phyloP scores from a whole-genome alignment of 1,140 invertebrate species.

The Lerema accius region DNA sequence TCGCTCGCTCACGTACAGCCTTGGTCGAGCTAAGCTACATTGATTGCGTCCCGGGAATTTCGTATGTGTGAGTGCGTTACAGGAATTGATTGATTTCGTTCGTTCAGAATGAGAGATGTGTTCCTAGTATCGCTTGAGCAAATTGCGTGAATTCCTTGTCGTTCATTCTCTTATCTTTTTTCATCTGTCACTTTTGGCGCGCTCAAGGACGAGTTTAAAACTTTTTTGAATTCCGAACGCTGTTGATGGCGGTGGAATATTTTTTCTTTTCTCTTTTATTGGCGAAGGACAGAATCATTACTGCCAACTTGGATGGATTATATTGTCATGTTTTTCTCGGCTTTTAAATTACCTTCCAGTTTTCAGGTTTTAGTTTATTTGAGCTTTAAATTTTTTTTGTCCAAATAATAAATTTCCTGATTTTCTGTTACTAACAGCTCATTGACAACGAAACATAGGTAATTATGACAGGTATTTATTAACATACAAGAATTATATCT shows the following conservation, averaged over 20 bases:
- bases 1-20: conserved; percentile 32
- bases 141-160: conserved; percentile 20
- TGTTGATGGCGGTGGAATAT: conserved; percentile 2
- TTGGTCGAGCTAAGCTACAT: conserved; percentile 40
- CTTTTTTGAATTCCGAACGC: conserved; percentile 17
- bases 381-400: not conserved
- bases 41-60: conserved; percentile 43
- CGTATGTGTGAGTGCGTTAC: conserved; percentile 32
- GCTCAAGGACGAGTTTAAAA: conserved; percentile 3
- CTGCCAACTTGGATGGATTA: not conserved
- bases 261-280: conserved; percentile 1
- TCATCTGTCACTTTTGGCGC: conserved; percentile 9
- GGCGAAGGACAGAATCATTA: conserved; percentile 2
- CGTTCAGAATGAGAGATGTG: conserved; percentile 21
- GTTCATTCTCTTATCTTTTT: conserved; percentile 5
- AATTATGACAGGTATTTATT: too few species aligned
- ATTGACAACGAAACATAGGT: too few species aligned
- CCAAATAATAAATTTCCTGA: not conserved
- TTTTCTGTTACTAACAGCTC: too few species aligned
- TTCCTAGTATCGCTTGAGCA: conserved; percentile 18
- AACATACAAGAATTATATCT: too few species aligned
- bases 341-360: not conserved
- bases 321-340: conserved; percentile 5
- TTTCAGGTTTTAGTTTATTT: not conserved
- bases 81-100: conserved; percentile 32